phyloP scores from a whole-genome alignment of 2,113 vertebrate genomes.

The Scomber colias region DNA sequence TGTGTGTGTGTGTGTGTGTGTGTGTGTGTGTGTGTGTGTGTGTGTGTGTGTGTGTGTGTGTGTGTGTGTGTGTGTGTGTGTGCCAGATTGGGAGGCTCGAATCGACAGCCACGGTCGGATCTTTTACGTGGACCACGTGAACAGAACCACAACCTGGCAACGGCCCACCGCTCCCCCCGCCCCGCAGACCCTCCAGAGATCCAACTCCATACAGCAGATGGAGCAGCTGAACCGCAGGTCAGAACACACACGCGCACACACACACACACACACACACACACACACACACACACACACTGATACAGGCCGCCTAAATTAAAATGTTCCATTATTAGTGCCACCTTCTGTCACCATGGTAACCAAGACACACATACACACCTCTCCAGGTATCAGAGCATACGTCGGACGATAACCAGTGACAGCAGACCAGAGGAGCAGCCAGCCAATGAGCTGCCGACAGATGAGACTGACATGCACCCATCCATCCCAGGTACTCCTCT shows the following conservation, averaged over 20 bases:
- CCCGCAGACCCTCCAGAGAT: conserved; percentile 92
- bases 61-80: background rate
- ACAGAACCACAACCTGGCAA: conserved; percentile 96
- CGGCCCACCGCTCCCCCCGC: conserved; percentile 92
- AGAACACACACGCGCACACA: background rate
- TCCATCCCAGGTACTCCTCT: conserved; percentile 67
- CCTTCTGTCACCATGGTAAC: background rate
- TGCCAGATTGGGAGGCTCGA: conserved; percentile 95
- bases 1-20: no score
- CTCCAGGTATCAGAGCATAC: conserved; percentile 95
- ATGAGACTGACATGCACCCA: conserved; percentile 79
- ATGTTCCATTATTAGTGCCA: background rate
- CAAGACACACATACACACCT: background rate
- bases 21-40: background rate
- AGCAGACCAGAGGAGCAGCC: conserved; percentile 88
- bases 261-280: background rate
- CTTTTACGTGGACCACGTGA: conserved; percentile 96
- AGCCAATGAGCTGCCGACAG: conserved; percentile 69
- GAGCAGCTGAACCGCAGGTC: conserved; percentile 96
- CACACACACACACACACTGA: background rate
- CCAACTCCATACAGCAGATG: conserved; percentile 96
- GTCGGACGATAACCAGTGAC: conserved; percentile 95
- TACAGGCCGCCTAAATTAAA: background rate
- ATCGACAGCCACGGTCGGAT: conserved; percentile 95
- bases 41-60: background rate